Base-by-base conservation (phyloP, 2,888 invertebrate genomes). In the Ormia ochracea region DNA sequence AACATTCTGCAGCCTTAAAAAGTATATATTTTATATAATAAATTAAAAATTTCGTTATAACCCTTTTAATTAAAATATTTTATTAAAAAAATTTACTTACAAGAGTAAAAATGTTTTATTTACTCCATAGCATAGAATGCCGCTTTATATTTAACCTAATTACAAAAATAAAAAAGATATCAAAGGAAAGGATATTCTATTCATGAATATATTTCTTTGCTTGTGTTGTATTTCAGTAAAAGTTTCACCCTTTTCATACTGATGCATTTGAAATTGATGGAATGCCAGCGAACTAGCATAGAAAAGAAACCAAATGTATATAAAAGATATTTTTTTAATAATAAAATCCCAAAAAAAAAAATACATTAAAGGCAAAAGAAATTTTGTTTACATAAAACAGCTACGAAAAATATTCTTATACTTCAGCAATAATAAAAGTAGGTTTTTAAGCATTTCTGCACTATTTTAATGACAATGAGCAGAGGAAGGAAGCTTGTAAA, bases 271-370 rank as follows among this genome's bases (percentile, higher is more conserved):
- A 23, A 19, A 33, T 14, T 7, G 12, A n/a, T n/a, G n/a, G n/a
- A 33, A 45, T 43, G 23, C 12, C 38, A 28, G 19, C 38, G 28
- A 12, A 38, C 58, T 28, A 54, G 41, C 65, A 10, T 12, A 65
- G 43, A 63, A 58, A 4, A 48, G 28, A 21, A 38, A 21, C 14
- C n/a, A n/a, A n/a, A n/a, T n/a, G n/a, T n/a, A n/a, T n/a, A n/a
- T n/a, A n/a, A 52, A 48, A 68, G 23, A 4, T 36, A n/a, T 38
- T 3, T n/a, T 12, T 52, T 14, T 41, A 21, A 28, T 41, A 59
- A 63, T 23, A 28, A 50, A 68, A 68, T 31, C 54, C 56, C 75
- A 76, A 59, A 69, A 63, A 76, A 59, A 69, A 63, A 76, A 76
- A 63, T 23, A 76, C 14, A 48, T 41, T 45, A 76, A 41, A 17